These are phyloP conservation scores for Hydrozoanthus tunicans DNA, from an alignment of 64 coral and sea anemone species.

Conservation along the genomic window DNA sequence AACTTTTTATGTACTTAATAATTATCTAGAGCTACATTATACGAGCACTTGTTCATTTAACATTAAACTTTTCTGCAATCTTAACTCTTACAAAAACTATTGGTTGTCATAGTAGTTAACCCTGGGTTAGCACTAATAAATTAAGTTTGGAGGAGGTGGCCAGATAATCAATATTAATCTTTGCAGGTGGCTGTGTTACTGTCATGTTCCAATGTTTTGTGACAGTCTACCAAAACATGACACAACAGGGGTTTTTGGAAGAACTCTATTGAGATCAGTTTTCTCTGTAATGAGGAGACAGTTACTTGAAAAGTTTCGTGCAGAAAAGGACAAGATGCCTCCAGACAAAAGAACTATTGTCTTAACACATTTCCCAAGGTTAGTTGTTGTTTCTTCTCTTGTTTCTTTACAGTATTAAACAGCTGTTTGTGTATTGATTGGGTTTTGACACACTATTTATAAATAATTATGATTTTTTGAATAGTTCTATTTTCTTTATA, in stretches of 20 bases:
- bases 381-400: not conserved
- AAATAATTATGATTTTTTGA: not conserved
- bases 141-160: no score
- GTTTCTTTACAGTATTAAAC: no score
- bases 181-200: conserved; percentile 93
- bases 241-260: conserved; percentile 93
- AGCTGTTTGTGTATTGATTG: no score
- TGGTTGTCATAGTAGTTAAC: no score
- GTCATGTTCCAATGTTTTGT: conserved; percentile 96
- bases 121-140: no score
- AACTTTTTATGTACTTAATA: no score
- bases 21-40: no score
- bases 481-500: no score
- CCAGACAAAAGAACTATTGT: conserved; percentile 96
- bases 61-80: no score
- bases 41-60: no score
- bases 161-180: not conserved
- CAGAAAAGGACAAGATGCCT: conserved; percentile 97
- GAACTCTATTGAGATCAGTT: conserved; percentile 78
- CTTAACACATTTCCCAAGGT: conserved; percentile 98
- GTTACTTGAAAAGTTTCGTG: conserved; percentile 91
- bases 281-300: conserved; percentile 95
- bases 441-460: no score
- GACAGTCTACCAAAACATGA: conserved; percentile 88
- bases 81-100: no score